These are phyloP conservation scores for Leucosticte australis DNA, from an alignment of 2,113 vertebrate species.

Conservation along the genomic window DNA sequence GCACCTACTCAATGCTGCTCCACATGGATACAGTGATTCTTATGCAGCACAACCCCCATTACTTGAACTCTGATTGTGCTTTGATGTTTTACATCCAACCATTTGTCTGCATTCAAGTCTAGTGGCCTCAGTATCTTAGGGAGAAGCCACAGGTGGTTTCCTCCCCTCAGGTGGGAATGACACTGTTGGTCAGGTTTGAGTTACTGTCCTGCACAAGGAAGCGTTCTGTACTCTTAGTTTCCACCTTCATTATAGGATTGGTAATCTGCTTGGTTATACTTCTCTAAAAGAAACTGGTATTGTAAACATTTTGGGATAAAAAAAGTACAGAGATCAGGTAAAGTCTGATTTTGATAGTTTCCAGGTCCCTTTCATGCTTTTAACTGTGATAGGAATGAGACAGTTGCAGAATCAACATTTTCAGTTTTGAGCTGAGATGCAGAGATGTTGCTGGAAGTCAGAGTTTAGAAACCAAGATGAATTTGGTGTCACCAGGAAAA, in stretches of 20 bases:
- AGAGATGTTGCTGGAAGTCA: background rate
- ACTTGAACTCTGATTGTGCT: background rate
- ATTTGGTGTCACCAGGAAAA: background rate
- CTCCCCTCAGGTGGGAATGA: background rate
- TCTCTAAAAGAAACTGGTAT: background rate
- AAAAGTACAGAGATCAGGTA: background rate
- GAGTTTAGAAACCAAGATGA: background rate
- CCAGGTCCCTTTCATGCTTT: background rate
- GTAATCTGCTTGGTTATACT: background rate
- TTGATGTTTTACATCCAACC: background rate
- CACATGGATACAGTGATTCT: background rate
- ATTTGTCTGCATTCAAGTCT: background rate
- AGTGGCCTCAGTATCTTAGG: background rate
- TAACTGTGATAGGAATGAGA: background rate
- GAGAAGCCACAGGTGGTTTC: background rate
- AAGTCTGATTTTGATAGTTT: background rate
- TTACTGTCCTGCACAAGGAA: background rate
- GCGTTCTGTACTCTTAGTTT: background rate
- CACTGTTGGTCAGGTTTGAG: background rate
- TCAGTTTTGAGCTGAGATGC: background rate
- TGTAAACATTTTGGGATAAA: background rate
- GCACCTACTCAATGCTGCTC: background rate
- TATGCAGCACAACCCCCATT: background rate
- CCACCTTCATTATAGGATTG: background rate
- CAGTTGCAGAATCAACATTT: background rate